phyloP scores from a whole-genome alignment of 2,888 invertebrate species.

The Rambutsinella grinnellia region DNA sequence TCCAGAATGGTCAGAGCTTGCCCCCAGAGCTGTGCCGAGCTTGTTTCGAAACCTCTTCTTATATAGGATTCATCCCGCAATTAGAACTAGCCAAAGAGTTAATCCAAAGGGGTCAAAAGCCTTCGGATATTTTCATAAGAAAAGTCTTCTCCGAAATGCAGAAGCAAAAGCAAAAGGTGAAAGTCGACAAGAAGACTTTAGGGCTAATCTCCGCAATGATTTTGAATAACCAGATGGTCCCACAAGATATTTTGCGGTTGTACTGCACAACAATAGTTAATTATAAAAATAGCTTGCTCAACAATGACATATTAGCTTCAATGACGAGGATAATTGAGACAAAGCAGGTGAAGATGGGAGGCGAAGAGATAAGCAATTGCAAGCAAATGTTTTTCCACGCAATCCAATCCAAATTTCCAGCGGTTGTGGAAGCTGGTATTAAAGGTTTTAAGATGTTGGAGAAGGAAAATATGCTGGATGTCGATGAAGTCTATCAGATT shows the following conservation, averaged over 20 bases:
- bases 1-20: constrained; percentile 16
- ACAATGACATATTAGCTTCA: no score
- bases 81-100: constrained; percentile 9
- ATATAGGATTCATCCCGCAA: not conserved
- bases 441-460: not conserved
- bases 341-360: not conserved
- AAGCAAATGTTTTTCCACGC: not conserved
- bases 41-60: not conserved
- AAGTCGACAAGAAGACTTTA: not conserved
- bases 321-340: not conserved
- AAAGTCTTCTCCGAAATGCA: no score
- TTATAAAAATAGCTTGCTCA: no score
- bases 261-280: constrained; percentile 1
- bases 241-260: not conserved
- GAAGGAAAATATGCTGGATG: no score
- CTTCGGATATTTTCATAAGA: not conserved
- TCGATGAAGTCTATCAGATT: no score
- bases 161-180: no score
- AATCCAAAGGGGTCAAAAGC: not conserved
- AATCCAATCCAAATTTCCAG: not conserved
- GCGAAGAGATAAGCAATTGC: not conserved
- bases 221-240: not conserved
- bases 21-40: not conserved
- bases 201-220: constrained; percentile 1
- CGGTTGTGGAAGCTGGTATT: not conserved